Conservation (phyloP, 2,797 vertebrate genomes). For the Microhierax caerulescens region DNA sequence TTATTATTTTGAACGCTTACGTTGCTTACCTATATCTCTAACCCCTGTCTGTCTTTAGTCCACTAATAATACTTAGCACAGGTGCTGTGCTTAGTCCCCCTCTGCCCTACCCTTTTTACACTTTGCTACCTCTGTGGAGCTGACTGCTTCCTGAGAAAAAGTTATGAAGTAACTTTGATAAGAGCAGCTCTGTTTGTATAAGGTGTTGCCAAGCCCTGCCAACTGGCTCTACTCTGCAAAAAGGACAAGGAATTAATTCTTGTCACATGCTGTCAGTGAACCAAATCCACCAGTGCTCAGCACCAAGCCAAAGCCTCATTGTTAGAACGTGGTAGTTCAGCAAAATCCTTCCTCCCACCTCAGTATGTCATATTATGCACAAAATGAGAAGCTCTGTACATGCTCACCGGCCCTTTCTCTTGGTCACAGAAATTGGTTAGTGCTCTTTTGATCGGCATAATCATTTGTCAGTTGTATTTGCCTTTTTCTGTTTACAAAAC, state of each 20-base stretch:
- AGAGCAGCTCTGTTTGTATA: not conserved
- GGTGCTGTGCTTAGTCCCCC: not conserved
- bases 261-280: not conserved
- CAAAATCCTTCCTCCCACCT: not conserved
- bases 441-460: fast-evolving
- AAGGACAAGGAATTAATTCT: not conserved
- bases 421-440: not conserved
- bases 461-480: not conserved
- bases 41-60: not conserved
- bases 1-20: not conserved
- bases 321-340: not conserved
- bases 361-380: not conserved
- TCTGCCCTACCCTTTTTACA: not conserved
- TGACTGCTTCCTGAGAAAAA: not conserved
- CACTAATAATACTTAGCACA: not conserved
- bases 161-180: not conserved
- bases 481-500: not conserved
- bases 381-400: not conserved
- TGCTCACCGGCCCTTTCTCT: not conserved
- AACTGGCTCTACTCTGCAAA: not conserved
- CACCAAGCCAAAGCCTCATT: not conserved
- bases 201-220: not conserved
- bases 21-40: not conserved
- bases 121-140: not conserved
- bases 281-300: not conserved